phyloP scores from a whole-genome alignment of 2,888 invertebrate species.

The Bhutanitis thaidina region DNA sequence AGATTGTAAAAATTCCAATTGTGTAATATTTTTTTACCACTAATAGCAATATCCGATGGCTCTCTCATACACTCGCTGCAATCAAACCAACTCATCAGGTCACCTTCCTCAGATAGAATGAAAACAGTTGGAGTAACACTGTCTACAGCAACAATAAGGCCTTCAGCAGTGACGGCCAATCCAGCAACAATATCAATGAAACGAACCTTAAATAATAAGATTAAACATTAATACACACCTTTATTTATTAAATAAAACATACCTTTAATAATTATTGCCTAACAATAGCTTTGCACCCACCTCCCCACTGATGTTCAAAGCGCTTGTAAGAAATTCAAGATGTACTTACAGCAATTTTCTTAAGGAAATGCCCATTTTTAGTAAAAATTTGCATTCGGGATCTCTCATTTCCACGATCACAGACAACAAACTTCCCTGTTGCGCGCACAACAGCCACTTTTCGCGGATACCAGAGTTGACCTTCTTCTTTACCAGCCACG shows the following conservation, averaged over 20 bases:
- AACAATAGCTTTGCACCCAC: too few relatives aligned
- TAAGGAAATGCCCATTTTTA: conserved; percentile 95
- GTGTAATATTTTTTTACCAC: conserved; percentile 84
- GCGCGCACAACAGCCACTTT: conserved; percentile 95
- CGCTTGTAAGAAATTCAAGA: neutral
- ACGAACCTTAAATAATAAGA: conserved; percentile 62
- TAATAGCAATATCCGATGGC: conserved; percentile 97
- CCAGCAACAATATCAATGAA: conserved; percentile 96
- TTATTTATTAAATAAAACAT: too few relatives aligned
- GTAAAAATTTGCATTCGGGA: conserved; percentile 99
- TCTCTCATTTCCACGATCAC: conserved; percentile 97
- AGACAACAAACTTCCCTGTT: conserved; percentile 96
- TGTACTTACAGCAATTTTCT: conserved; percentile 89
- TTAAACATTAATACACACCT: too few relatives aligned
- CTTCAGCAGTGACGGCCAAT: conserved; percentile 93
- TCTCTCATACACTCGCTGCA: conserved; percentile 99
- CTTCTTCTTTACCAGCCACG: conserved; percentile 96
- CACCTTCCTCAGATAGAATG: conserved; percentile 94
- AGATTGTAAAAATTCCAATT: too few relatives aligned
- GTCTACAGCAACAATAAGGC: conserved; percentile 97
- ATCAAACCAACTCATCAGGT: conserved; percentile 97
- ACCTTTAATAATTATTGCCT: too few relatives aligned
- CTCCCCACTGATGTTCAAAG: too few relatives aligned
- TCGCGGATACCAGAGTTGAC: conserved; percentile 97
- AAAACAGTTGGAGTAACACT: conserved; percentile 98